A percentile compares a stretch with the other conserved stretches of the same genome.
These are phyloP conservation scores for Penaeus chinensis DNA, from an alignment of 1,140 invertebrate genomes.

Conservation along the genomic window DNA sequence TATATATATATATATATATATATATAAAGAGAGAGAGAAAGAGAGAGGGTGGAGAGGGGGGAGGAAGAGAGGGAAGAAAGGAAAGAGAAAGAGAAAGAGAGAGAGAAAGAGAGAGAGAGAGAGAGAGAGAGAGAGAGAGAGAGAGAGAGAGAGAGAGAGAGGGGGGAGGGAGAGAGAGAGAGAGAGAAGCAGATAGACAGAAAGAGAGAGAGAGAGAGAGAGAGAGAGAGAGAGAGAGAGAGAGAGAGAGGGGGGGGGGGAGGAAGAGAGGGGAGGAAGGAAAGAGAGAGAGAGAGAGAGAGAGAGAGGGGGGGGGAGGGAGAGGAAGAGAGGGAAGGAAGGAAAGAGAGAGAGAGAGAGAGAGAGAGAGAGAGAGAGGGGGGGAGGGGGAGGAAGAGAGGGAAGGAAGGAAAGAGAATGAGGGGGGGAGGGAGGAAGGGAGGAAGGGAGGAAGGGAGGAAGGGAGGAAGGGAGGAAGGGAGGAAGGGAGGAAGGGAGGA, in stretches of 20 bases:
- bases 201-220: too few species aligned
- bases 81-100: too few species aligned
- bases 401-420: neutral
- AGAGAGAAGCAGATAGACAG: too few species aligned
- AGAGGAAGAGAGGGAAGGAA: constrained; percentile 14
- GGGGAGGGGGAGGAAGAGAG: neutral
- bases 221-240: too few species aligned
- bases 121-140: neutral
- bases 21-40: too few species aligned
- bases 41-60: neutral
- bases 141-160: neutral
- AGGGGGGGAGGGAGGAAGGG: neutral
- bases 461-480: constrained; percentile 29
- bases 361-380: neutral
- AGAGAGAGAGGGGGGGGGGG: too few species aligned
- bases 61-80: too few species aligned
- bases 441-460: neutral
- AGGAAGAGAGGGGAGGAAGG: too few species aligned
- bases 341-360: neutral
- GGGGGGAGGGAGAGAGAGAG: too few species aligned
- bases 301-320: neutral
- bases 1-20: too few species aligned
- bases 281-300: neutral
- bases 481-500: constrained; percentile 19
- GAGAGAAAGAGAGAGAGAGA: too few species aligned